phyloP scores from a whole-genome alignment of 2,797 vertebrate genomes.

The Anabacerthia variegaticeps region DNA sequence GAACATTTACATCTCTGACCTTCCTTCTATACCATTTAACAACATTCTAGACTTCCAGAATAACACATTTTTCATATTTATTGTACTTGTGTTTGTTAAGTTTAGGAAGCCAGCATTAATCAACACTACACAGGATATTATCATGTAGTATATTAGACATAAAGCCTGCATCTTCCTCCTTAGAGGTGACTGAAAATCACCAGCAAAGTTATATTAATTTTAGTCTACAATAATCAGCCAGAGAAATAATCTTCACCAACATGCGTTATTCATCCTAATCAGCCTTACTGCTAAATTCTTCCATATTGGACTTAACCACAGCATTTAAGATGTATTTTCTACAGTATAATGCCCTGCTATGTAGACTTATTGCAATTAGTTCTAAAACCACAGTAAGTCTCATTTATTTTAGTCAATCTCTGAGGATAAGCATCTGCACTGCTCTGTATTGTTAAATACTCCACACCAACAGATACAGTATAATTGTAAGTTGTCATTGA shows the following conservation, averaged over 20 bases:
- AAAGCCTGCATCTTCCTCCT: not conserved
- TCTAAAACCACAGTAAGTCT: not conserved
- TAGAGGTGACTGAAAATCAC: not conserved
- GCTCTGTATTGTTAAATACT: not conserved
- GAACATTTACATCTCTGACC: not conserved
- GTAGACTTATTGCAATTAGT: not conserved
- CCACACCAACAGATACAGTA: not conserved
- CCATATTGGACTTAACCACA: not conserved
- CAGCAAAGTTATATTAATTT: not conserved
- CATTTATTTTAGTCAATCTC: not conserved
- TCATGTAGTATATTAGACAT: fast-evolving
- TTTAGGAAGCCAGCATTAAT: not conserved
- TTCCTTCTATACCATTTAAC: not conserved
- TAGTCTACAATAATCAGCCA: not conserved
- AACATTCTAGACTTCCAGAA: not conserved
- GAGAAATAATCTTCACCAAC: not conserved
- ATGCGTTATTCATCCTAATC: not conserved
- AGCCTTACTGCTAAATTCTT: not conserved
- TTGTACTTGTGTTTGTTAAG: not conserved
- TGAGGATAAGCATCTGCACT: not conserved
- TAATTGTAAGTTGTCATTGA: not conserved
- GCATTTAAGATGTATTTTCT: not conserved
- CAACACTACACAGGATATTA: not conserved
- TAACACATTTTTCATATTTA: not conserved
- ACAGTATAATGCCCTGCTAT: not conserved